Percentiles rank a stretch among this genome's conserved stretches.
Evolutionary conservation across 2,888 invertebrate species (phyloP).

Genomic region (Andrena praecox): DNA sequence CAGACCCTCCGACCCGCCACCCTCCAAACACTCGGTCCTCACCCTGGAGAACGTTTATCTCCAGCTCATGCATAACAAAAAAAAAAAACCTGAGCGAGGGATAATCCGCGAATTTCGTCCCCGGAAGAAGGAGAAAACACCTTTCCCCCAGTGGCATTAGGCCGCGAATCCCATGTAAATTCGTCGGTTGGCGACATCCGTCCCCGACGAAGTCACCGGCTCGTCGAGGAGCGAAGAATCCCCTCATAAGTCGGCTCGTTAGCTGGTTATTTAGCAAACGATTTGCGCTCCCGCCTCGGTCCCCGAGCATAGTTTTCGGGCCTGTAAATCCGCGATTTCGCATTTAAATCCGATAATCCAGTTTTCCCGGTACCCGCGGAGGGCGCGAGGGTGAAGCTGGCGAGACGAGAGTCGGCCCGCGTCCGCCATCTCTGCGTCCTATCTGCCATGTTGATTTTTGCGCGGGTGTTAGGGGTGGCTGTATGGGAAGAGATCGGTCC

Average conservation of each 20-base stretch:
- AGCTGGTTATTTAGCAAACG: slow-evolving; percentile 81
- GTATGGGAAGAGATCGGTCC: slow-evolving; percentile 29
- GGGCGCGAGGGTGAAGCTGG: slow-evolving; percentile 30
- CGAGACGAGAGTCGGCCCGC: slow-evolving; percentile 41
- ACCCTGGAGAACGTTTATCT: slow-evolving; percentile 48
- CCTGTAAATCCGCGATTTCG: slow-evolving; percentile 77
- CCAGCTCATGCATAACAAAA: slow-evolving; percentile 31
- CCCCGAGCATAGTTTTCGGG: slow-evolving; percentile 61
- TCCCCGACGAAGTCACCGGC: slow-evolving; percentile 26
- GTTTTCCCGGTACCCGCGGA: slow-evolving; percentile 61
- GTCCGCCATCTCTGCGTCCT: slow-evolving; percentile 80
- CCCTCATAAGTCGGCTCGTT: slow-evolving; percentile 82
- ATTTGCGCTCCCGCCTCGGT: slow-evolving; percentile 66
- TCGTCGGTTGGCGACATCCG: slow-evolving; percentile 10
- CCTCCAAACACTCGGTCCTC: slow-evolving; percentile 11
- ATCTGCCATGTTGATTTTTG: slow-evolving; percentile 83
- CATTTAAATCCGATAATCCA: slow-evolving; percentile 83
- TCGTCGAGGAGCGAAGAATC: slow-evolving; percentile 63
- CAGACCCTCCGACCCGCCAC: neutral
- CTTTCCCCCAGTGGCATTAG: slow-evolving; percentile 8
- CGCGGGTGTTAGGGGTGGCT: slow-evolving; percentile 59
- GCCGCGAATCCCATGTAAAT: slow-evolving; percentile 32
- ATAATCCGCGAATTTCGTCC: slow-evolving; percentile 23
- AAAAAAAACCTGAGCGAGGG: slow-evolving; percentile 15
- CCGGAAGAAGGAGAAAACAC: neutral